Evolutionary conservation across 2,113 vertebrate species (phyloP).

Genomic region (Ciconia maguari): DNA sequence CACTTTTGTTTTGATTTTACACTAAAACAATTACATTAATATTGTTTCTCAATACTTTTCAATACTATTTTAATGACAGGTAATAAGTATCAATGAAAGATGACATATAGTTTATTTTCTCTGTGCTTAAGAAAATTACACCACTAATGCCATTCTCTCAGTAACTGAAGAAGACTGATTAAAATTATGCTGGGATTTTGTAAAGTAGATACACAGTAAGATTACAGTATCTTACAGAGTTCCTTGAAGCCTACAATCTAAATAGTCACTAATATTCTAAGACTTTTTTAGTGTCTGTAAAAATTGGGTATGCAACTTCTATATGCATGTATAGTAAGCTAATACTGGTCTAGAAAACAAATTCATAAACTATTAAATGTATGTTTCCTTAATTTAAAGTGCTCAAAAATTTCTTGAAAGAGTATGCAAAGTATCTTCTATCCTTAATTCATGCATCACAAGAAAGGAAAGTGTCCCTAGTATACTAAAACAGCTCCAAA

Average conservation of each 20-base stretch:
- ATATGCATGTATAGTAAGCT: neutral
- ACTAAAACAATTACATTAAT: neutral
- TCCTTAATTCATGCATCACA: neutral
- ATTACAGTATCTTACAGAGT: neutral
- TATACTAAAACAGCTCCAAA: neutral
- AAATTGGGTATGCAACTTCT: neutral
- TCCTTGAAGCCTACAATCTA: neutral
- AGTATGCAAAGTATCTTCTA: neutral
- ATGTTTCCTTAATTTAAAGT: neutral
- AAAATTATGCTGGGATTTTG: neutral
- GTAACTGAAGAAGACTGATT: neutral
- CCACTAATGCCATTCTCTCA: neutral
- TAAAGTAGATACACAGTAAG: neutral
- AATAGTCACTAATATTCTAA: neutral
- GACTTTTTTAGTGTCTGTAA: neutral
- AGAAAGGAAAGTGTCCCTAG: neutral
- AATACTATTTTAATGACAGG: neutral
- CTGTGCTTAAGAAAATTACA: neutral
- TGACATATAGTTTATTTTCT: neutral
- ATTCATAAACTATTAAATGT: neutral
- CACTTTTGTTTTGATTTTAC: neutral
- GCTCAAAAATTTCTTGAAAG: neutral
- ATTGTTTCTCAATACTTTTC: neutral
- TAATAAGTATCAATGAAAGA: neutral
- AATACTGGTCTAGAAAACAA: neutral